Evolutionary conservation across 2,888 invertebrate species (phyloP), one percentile per base, ranked within the genome.

Genomic region (Cerceris rybyensis): DNA sequence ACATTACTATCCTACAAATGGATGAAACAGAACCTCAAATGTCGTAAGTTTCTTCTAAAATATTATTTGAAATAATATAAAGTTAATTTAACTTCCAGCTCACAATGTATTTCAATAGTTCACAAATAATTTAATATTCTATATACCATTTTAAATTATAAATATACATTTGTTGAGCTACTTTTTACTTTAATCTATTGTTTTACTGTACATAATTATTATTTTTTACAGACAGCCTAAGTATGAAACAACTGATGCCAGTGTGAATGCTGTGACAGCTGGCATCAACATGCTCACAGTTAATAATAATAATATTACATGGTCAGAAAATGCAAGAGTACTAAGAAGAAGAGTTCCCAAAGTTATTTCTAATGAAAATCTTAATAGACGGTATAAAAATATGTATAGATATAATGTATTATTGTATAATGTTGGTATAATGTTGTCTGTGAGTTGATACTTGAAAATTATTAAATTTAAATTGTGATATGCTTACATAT

Each of bases 201-300:
- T 16, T 16, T 17, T 14, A 54, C 16, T 63, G 14, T 43, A 43
- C 67, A 57, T 49, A 72, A 17, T 54, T 41, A n/a, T 52, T 46
- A 46, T 46, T 46, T 66, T 70, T 83, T 87, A 52, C 57, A 86
- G 87, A 66, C 65, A 49, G 66, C 17, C 60, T 17, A 16, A 41
- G 11, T 14, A 52, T 9, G 46, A 74, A 61, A 57, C 46, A 60
- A 61, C 70, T 13, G 90, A 89, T 75, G 77, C 73, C 55, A 90
- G 86, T 86, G 71, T 92, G 52, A 91, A 91, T 14, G 90, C 90
- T 58, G 89, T 92, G 39, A 87, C 89, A 42, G 90, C 89, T 60
- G 82, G 90, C 69, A 87, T 92, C 76, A 88, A 91, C 78, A 89
- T 88, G 88, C 81, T 92, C 7, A 89, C 88, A 6, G 90, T 92